These are phyloP conservation scores for Semotilus atromaculatus DNA, from an alignment of 2,797 vertebrate species.

Conservation along the genomic window DNA sequence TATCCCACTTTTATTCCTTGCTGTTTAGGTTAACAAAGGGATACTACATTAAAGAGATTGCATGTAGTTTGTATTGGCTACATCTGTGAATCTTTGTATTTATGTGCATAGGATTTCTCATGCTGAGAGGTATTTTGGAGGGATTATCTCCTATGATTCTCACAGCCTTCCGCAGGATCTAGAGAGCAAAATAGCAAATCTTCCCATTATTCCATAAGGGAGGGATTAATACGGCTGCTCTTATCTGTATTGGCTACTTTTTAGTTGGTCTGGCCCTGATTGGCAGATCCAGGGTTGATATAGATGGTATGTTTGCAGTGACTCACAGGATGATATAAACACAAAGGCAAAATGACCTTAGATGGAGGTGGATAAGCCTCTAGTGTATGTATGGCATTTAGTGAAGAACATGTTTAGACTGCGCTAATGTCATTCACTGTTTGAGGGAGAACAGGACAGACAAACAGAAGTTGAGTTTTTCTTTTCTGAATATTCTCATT, in stretches of 20 bases:
- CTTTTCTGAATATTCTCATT: neutral
- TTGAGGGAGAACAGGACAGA: constrained; percentile 46
- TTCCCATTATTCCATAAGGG: constrained; percentile 49
- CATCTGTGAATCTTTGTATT: constrained; percentile 21
- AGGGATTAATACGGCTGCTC: constrained; percentile 37
- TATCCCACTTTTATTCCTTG: constrained; percentile 13
- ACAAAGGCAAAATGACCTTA: constrained; percentile 52
- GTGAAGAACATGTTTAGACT: constrained; percentile 53
- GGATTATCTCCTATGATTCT: constrained; percentile 36
- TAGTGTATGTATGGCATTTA: constrained; percentile 49
- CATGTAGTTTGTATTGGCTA: constrained; percentile 27
- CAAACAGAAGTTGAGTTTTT: constrained; percentile 2
- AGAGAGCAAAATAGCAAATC: constrained; percentile 46
- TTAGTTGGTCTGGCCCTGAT: constrained; percentile 30
- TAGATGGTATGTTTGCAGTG: constrained; percentile 49
- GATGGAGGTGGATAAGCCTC: constrained; percentile 53
- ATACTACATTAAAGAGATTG: constrained; percentile 34
- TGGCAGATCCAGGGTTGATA: constrained; percentile 42
- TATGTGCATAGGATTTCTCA: constrained; percentile 19
- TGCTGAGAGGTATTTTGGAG: constrained; percentile 37
- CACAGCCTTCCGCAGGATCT: constrained; percentile 37
- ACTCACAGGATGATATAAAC: constrained; percentile 58
- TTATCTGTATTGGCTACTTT: constrained; percentile 52
- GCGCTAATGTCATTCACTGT: constrained; percentile 35
- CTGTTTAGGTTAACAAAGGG: constrained; percentile 33